Base-by-base conservation (phyloP, 2,888 invertebrate genomes). In the Pristionchus fissidentatus region DNA sequence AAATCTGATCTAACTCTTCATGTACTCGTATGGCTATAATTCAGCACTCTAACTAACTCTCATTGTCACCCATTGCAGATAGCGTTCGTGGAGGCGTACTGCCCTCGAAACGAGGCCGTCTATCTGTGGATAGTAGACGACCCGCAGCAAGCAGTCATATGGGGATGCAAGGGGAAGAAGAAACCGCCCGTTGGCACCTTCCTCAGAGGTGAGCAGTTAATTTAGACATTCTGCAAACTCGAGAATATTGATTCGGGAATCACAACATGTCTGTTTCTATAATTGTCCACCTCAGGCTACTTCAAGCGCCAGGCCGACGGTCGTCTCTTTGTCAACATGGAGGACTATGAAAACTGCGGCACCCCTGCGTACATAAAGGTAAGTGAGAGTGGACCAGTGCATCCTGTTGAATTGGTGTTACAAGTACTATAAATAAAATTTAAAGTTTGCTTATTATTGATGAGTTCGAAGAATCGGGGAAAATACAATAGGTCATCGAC, bases 51-150 rank as follows among this genome's bases (percentile, higher is more conserved):
- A 32, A 52, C 77, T 52, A 15, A 15, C 77, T 35, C 52, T 55
- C n/a, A 26, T 19, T 38, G 13, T 22, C 43, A 41, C 43, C 29
- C 43, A 41, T 3, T 75, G 19, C 49, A 75, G 75, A 49, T 75
- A 0, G 75, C 75, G 5, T 75, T 75, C 75, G 75, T 75, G 49
- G 75, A 75, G 32, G 75, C 75, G 49, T 75, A 70, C 32, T 70
- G 70, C 43, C 22, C 19, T 49, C 75, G 49, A 3, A 75, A 75
- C 29, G 75, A 52, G 22, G 49, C 46, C 5, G 49, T 75, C 15
- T 75, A 75, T 75, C 49, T 75, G 49, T 75, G 75, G 75, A 75
- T 75, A 46, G 49, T 75, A 32, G 75, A 75, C 49, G 49, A 75
- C 22, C 75, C 75, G 32, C 75, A 75, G 32, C 75, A 75, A 19